Evolutionary conservation across 2,113 vertebrate genomes (phyloP), one percentile per base, ranked within the genome.

Genomic region (Epinephelus fuscoguttatus): DNA sequence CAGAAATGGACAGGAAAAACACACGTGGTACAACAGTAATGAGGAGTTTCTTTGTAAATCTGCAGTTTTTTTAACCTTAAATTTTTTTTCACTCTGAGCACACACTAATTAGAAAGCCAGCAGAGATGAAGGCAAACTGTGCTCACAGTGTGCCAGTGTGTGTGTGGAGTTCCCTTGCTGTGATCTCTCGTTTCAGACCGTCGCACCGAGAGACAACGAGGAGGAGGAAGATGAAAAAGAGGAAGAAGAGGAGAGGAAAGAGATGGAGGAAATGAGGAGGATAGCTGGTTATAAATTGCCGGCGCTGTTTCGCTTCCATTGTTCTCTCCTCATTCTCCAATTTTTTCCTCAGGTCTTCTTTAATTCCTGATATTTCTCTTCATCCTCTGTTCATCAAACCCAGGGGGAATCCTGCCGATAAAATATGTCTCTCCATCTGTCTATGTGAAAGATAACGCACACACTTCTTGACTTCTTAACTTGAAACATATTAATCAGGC

Each of bases 121-220:
- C 66, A 17, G 47, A 81, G 75, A 86, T 49, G 67, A 81, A 82
- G 78, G 60, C 33, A 74, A 66, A 70, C 37, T 70, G 71, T 75
- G 45, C 40, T 60, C 18, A 42, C 30, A 3, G 6, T 3, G 40
- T 25, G 63, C 23, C 61, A 40, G 62, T 68, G 67, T 67, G 73
- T 69, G 76, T 33, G 76, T 17, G 63, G 33, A 59, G 68, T 80
- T 84, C 47, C 86, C 85, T 68, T 69, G 3, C 70, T 84, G 81
- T 56, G 89, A 81, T 84, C 80, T 84, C 66, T 75, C 4, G 82
- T 79, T 69, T 88, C 85, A 83, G 37, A 76, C 86, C 13, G 21
- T 76, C 47, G 64, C 82, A 56, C 75, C 2, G 4, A 33, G 25
- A 45, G 42, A 45, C 42, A 45, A 45, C 10, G 11, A 45, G 42